phyloP scores from a whole-genome alignment of 1,140 invertebrate species.

The Steinernema feltiae region DNA sequence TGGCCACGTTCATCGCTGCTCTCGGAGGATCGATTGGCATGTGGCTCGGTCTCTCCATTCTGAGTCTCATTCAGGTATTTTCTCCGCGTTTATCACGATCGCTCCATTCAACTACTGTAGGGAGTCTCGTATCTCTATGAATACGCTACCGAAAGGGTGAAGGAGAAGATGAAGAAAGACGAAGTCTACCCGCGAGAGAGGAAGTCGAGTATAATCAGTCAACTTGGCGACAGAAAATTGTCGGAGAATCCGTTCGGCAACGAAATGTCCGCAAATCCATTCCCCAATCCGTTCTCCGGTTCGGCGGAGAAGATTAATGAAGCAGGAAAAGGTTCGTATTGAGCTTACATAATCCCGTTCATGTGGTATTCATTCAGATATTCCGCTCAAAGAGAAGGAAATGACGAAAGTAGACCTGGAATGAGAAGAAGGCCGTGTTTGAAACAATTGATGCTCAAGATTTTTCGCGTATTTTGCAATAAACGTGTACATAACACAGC shows the following conservation, averaged over 20 bases:
- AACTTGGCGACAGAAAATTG: neutral
- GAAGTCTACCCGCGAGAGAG: neutral
- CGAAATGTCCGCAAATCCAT: neutral
- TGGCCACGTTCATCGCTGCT: conserved; percentile 31
- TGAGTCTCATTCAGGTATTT: conserved; percentile 46
- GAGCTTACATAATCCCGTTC: neutral
- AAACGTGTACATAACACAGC: neutral
- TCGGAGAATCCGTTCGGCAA: neutral
- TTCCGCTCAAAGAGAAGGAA: neutral
- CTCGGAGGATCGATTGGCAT: conserved; percentile 42
- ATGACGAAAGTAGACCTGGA: neutral
- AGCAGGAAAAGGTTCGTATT: neutral
- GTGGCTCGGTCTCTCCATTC: conserved; percentile 41
- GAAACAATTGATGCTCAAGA: neutral
- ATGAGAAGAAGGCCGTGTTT: neutral
- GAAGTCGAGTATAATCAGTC: neutral
- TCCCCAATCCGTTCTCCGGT: neutral
- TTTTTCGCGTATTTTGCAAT: neutral
- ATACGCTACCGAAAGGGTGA: neutral
- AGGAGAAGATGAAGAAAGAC: neutral
- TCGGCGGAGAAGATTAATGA: neutral
- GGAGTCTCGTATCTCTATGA: conserved; percentile 51
- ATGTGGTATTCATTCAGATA: neutral
- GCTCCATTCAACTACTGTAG: conserved; percentile 39
- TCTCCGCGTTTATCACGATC: too few species aligned